Percentiles rank a stretch among this genome's conserved stretches.
Evolutionary conservation across 2,113 vertebrate species (phyloP).

Genomic region (Motacilla alba): DNA sequence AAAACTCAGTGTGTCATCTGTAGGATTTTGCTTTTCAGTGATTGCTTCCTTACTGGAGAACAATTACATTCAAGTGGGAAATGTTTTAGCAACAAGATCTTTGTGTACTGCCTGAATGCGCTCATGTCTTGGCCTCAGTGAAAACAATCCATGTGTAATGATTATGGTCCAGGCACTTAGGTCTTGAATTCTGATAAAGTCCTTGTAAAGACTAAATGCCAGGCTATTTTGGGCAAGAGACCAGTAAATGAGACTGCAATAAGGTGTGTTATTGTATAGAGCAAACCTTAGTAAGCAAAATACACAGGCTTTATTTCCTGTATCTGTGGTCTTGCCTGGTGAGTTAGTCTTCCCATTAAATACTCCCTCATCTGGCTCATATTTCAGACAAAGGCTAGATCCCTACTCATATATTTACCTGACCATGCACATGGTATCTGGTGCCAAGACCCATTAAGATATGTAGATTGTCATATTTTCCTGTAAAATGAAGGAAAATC

Average conservation of each 20-base stretch:
- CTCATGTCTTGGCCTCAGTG: background rate
- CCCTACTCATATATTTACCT: background rate
- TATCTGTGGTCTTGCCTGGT: background rate
- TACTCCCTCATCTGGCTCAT: background rate
- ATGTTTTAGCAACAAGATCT: conserved; percentile 12
- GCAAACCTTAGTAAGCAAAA: background rate
- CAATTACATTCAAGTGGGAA: background rate
- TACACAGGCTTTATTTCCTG: background rate
- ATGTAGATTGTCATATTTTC: background rate
- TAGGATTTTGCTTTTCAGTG: conserved; percentile 2
- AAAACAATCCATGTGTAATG: background rate
- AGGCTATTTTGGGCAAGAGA: background rate
- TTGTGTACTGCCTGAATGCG: background rate
- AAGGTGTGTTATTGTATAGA: background rate
- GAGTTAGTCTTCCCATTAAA: background rate
- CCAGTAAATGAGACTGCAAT: background rate
- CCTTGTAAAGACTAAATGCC: background rate
- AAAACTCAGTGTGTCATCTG: conserved; percentile 13
- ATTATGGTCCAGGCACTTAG: background rate
- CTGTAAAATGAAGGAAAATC: background rate
- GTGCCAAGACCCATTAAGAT: background rate
- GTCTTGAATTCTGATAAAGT: background rate
- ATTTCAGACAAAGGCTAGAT: background rate
- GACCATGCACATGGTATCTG: background rate
- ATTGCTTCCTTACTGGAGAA: conserved; percentile 21